A percentile compares a stretch with the other conserved stretches of the same genome.
phyloP scores from a whole-genome alignment of 2,113 vertebrate genomes.

The Cercopithecus mona region DNA sequence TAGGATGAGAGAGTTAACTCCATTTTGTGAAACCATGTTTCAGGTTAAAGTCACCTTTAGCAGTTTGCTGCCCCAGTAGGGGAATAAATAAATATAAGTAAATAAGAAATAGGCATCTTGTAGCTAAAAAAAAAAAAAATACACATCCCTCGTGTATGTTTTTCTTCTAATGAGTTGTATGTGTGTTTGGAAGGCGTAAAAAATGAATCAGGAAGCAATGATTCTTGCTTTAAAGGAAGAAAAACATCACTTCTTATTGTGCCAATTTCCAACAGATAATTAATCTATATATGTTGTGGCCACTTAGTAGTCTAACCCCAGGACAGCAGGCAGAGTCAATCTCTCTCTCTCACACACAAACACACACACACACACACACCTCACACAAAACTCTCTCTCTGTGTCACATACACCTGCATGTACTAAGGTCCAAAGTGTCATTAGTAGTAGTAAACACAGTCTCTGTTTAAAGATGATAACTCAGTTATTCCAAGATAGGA shows the following conservation, averaged over 20 bases:
- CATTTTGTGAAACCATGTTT: neutral
- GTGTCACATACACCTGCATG: neutral
- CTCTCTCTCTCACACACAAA: neutral
- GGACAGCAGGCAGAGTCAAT: neutral
- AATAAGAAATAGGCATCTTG: neutral
- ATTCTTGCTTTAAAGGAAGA: neutral
- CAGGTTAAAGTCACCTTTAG: neutral
- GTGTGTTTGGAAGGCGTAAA: neutral
- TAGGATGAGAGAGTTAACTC: neutral
- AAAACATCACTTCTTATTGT: neutral
- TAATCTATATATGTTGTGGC: neutral
- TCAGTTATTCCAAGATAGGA: slow-evolving; percentile 63
- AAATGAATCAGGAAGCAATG: slow-evolving; percentile 37
- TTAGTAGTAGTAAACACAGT: slow-evolving; percentile 56
- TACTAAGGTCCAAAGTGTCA: slow-evolving; percentile 37
- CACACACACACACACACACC: neutral
- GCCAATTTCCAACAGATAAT: slow-evolving; percentile 8
- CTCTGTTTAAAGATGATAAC: slow-evolving; percentile 70
- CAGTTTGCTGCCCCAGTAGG: neutral
- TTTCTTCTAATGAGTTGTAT: neutral
- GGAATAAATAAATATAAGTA: neutral
- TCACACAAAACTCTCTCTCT: neutral
- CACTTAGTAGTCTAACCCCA: neutral
- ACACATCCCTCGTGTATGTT: neutral
- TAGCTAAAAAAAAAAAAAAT: neutral